Conservation (phyloP, 1,140 invertebrate species). For the Sogatella furcifera region DNA sequence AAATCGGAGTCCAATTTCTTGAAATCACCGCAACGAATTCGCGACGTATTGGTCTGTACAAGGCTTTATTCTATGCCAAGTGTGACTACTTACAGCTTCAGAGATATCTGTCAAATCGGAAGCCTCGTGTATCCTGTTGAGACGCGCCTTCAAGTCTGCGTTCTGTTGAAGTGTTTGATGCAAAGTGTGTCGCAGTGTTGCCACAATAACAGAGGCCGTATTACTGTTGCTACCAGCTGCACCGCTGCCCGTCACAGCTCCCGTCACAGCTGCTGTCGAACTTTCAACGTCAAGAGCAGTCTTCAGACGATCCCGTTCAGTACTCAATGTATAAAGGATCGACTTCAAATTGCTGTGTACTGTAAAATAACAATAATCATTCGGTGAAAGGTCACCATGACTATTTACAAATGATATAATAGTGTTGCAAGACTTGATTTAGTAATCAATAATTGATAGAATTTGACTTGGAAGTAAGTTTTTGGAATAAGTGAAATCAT, state of each 20-base stretch:
- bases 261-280: slow-evolving; percentile 27
- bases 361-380: slow-evolving; percentile 25
- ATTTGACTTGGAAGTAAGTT: too few species aligned
- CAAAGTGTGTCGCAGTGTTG: slow-evolving; percentile 43
- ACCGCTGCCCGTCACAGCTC: slow-evolving; percentile 12
- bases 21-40: too few species aligned
- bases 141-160: slow-evolving; percentile 49
- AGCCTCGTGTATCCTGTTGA: slow-evolving; percentile 53
- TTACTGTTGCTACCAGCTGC: slow-evolving; percentile 22
- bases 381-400: too few species aligned
- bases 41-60: too few species aligned
- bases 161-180: slow-evolving; percentile 61
- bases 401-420: too few species aligned
- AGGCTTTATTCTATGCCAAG: too few species aligned
- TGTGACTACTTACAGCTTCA: slow-evolving; percentile 33
- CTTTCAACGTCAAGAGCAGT: slow-evolving; percentile 38
- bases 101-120: slow-evolving; percentile 45
- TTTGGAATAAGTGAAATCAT: too few species aligned
- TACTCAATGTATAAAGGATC: slow-evolving; percentile 40
- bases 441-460: too few species aligned
- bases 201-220: slow-evolving; percentile 32
- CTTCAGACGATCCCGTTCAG: slow-evolving; percentile 50
- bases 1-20: too few species aligned
- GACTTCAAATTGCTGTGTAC: slow-evolving; percentile 42
- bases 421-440: too few species aligned